These are phyloP conservation scores for Chaetogeoica ovagalla DNA, from an alignment of 2,888 invertebrate genomes.

Conservation along the genomic window DNA sequence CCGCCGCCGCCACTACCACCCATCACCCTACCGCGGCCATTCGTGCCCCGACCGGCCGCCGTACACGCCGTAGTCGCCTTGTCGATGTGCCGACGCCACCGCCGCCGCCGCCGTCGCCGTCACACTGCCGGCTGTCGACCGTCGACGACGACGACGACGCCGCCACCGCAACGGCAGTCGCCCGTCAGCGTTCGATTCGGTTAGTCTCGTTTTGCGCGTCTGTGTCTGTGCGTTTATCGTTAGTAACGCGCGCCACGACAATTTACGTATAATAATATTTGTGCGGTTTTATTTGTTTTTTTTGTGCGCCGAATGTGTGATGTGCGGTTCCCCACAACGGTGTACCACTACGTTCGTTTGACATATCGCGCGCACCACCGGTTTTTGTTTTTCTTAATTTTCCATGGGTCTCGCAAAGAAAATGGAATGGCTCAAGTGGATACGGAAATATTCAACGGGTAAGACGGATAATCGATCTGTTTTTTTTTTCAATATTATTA, in stretches of 20 bases:
- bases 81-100: too few relatives aligned
- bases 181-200: constrained; percentile 26
- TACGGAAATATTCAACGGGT: constrained; percentile 50
- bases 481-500: too few relatives aligned
- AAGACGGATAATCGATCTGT: too few relatives aligned
- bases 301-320: too few relatives aligned
- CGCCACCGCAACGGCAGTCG: constrained; percentile 30
- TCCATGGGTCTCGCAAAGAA: constrained; percentile 32
- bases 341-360: not conserved
- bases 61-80: constrained; percentile 3
- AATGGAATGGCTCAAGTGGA: constrained; percentile 47
- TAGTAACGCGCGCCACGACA: too few relatives aligned
- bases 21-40: not conserved
- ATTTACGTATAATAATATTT: too few relatives aligned
- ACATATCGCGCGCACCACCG: too few relatives aligned
- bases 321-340: too few relatives aligned
- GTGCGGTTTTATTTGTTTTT: too few relatives aligned
- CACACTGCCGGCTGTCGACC: too few relatives aligned
- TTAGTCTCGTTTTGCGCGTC: not conserved
- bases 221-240: not conserved
- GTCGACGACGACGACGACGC: constrained; percentile 6
- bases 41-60: constrained; percentile 45
- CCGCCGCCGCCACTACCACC: constrained; percentile 25
- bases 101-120: too few relatives aligned
- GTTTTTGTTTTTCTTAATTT: not conserved